Evolutionary conservation across 2,888 invertebrate species (phyloP).

Genomic region (Theodoxus fluviatilis): DNA sequence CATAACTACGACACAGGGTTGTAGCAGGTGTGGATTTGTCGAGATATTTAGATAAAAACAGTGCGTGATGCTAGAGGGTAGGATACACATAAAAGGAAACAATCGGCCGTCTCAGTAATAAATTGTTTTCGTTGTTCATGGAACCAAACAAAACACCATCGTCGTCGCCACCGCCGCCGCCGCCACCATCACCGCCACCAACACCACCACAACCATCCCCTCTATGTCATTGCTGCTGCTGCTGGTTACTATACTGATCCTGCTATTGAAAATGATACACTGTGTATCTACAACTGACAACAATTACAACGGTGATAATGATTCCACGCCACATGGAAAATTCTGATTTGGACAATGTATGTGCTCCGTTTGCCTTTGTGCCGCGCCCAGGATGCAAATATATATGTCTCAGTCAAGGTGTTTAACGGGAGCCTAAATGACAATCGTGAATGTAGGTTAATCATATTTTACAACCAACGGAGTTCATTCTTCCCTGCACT

Average conservation of each 20-base stretch:
- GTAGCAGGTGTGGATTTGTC: no score
- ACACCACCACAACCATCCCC: not conserved
- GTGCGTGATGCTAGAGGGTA: no score
- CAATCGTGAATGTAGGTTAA: no score
- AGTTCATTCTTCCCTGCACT: no score
- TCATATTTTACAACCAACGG: no score
- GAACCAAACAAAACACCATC: not conserved
- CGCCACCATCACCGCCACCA: not conserved
- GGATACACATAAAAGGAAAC: no score
- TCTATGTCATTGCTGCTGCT: not conserved
- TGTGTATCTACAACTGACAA: no score
- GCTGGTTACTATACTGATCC: not conserved
- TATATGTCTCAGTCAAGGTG: not conserved
- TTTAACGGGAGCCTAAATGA: no score
- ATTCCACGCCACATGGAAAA: not conserved
- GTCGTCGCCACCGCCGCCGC: not conserved
- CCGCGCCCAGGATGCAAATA: no score
- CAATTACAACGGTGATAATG: no score
- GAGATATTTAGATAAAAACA: no score
- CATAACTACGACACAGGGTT: not conserved
- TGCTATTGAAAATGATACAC: not conserved
- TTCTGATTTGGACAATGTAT: not conserved
- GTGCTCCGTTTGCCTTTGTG: not conserved
- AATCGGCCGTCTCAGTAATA: no score
- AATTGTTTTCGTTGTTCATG: not conserved